Evolutionary conservation across 1,140 invertebrate genomes (phyloP), one percentile per base, ranked within the genome.

Genomic region (Elymnias hypermnestra): DNA sequence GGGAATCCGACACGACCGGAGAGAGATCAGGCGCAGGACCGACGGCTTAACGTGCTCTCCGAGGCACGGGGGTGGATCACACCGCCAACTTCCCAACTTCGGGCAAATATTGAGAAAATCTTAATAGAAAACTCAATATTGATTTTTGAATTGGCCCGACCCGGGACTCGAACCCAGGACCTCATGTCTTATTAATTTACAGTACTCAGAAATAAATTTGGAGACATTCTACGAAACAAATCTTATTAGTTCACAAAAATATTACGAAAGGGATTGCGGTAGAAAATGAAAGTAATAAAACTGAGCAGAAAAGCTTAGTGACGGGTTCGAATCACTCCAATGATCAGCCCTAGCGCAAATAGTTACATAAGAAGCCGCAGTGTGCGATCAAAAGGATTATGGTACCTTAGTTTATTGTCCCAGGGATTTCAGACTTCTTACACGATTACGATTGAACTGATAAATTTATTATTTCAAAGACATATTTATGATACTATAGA

Each of bases 331-430:
- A 48, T 48, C 22, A 45, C 43, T 53, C 22, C 37, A 51, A 46
- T 29, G 40, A 40, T 22, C 23, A 35, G 22, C 57, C 58, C 29
- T 38, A 47, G 61, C 57, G 29, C 41, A 61, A 64, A 61, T 61
- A 48, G 61, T 64, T 55, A 61, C 45, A 61, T 50, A 47, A 57
- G 57, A 46, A 44, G 42, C 44, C 33, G 39, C 43, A 42, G 45
- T 15, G 53, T 36, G 42, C 42, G 54, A 63, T 73, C 60, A 66
- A 64, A 63, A 1, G 55, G 60, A 63, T 63, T 64, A 61, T 43
- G 36, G 13, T 41, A 44, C 51, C 28, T 53, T 51, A 40, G 48
- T 57, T 70, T 65, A 68, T 63, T 53, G 46, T 12, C 29, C 38
- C 40, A 44, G 39, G 36, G 35, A 10, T 36, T 35, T 53, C 31